Base-by-base conservation (phyloP, 30 jellyfish, hydroid and myxozoan genomes). In the Chrysaora quinquecirrha region DNA sequence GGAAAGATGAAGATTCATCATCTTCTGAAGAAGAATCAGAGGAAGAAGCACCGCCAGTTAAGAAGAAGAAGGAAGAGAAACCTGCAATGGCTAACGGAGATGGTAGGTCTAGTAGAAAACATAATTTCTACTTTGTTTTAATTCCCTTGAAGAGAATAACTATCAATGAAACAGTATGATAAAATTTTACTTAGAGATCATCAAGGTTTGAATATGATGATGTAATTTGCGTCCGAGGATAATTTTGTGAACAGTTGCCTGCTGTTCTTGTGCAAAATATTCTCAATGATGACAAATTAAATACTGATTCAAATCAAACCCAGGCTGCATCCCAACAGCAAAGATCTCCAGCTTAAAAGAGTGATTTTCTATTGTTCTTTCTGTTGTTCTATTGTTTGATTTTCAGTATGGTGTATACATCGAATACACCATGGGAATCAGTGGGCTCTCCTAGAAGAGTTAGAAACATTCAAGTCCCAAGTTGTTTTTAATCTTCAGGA, bases 21-120 rank as follows among this genome's bases (percentile, higher is more conserved):
- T 54, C 86, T 14, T 62, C 24, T 0, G 74, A 66, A 18, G 87
- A 72, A 38, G 95, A 85, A 52, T 85, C 74, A 65, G 82, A 46
- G 67, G 74, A 47, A 12, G 75, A 74, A 33, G 54, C 43, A 48
- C 50, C 75, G 50, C 24, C 72, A 9, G 20, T 48, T 0, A 49
- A 54, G 74, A 23, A 46, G 16, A 54, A 56, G 54, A 33, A 32
- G 21, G 46, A 56, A 27, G 38, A 60, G 18, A 34, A 61, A 9
- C 25, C 64, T 30, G 63, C 60, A 6, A 25, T 22, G 54, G 52
- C 18, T 10, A 48, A 74, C 32, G 78, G 73, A 54, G 23, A 62
- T 21, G 68, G 78, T 61, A 16, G 21, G 62, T 16, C n/a, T n/a
- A n/a, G n/a, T n/a, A n/a, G n/a, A n/a, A n/a, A n/a, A n/a, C n/a